Evolutionary conservation across 1,140 invertebrate genomes (phyloP), one percentile per base, ranked within the genome.

Genomic region (Sminthurinus signatus): DNA sequence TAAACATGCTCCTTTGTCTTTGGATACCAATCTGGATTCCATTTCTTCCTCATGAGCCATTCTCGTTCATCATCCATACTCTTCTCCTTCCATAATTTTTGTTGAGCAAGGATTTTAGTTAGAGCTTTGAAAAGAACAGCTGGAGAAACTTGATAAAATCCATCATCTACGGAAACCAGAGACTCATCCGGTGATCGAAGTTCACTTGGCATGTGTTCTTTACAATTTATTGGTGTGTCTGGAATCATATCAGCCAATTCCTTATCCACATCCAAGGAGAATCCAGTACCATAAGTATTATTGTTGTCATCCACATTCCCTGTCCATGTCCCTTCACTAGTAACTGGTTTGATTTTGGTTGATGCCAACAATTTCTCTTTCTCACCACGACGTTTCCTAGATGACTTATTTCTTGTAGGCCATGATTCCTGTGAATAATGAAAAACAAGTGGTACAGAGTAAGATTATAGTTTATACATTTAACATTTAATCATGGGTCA

Each of bases 11-110:
- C 44, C 17, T 12, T 8, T 8, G 15, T 10, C n/a, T 52, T 8
- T 12, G 69, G 62, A 51, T 72, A 72, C 70, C 70, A 72, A 3
- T 65, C 56, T 3, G 3, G 14, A 44, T 50, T 65, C 70, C 70
- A 72, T 32, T 72, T 72, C 23, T 56, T 62, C 27, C 67, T 31
- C 51, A 69, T 67, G 14, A 28, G 66, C 70, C 70, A 72, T 3
- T 28, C 28, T n/a, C 60, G 58, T 14, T 69, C 67, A 23, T 60
- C 60, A 21, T 65, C 51, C 1, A 50, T 17, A 25, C 62, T 51
- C 25, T 52, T 52, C 19, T 59, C 62, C 59, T 48, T 60, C 17
- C 66, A 64, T 32, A 46, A 43, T 27, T 63, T 64, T n/a, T 51
- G 51, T 57, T 65, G 36, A 3, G 56, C 51, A 2, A 54, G 10